Evolutionary conservation across 2,797 vertebrate genomes (phyloP).

Genomic region (Loris lydekkerianus): DNA sequence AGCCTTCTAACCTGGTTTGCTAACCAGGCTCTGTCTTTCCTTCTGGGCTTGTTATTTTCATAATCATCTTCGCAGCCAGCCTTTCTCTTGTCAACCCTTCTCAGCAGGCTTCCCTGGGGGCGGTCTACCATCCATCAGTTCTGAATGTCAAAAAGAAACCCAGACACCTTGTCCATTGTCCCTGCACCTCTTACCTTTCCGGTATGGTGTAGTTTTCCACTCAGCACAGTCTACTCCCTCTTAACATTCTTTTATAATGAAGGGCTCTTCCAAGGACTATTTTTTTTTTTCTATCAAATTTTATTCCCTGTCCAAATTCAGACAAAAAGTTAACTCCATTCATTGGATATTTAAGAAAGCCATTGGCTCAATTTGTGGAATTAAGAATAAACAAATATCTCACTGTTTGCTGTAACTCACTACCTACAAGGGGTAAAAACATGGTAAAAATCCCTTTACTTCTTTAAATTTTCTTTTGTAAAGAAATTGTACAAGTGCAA

Average conservation of each 20-base stretch:
- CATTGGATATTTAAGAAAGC: background rate
- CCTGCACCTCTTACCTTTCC: background rate
- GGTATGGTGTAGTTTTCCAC: too few species aligned
- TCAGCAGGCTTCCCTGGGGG: accelerated
- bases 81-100: background rate
- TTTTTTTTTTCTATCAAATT: background rate
- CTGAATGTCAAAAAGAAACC: background rate
- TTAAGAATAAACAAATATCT: background rate
- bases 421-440: background rate
- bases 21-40: background rate
- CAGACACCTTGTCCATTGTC: accelerated
- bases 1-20: background rate
- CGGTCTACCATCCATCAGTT: background rate
- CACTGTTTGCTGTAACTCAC: background rate
- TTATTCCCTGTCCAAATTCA: conserved; percentile 18
- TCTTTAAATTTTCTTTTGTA: background rate
- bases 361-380: background rate
- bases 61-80: background rate
- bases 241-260: background rate
- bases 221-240: background rate
- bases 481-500: background rate
- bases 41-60: background rate
- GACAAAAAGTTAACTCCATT: background rate
- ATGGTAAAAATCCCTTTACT: background rate
- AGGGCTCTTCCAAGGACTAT: background rate